Evolutionary conservation across 2,797 vertebrate genomes (phyloP).

Genomic region (Lagocephalus sceleratus): DNA sequence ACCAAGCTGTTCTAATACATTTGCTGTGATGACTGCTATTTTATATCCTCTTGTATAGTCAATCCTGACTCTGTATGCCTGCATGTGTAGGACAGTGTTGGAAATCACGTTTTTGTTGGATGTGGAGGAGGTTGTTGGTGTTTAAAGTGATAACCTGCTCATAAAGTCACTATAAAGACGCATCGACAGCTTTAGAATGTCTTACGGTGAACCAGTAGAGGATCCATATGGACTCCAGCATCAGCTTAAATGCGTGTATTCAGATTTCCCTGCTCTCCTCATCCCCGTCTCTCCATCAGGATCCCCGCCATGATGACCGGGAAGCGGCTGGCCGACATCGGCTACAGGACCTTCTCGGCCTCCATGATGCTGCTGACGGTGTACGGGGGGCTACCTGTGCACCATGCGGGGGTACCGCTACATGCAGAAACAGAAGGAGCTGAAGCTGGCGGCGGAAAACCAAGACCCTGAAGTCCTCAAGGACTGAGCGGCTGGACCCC

Average conservation of each 20-base stretch:
- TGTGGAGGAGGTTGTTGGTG: too few species aligned
- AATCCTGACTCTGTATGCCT: too few species aligned
- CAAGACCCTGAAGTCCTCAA: slow-evolving; percentile 64
- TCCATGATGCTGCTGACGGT: slow-evolving; percentile 90
- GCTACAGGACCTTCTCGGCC: slow-evolving; percentile 85
- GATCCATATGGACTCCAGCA: too few species aligned
- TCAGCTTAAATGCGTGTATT: background rate
- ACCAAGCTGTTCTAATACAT: too few species aligned
- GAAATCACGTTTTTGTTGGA: too few species aligned
- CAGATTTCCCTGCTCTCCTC: background rate
- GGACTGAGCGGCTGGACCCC: slow-evolving; percentile 43
- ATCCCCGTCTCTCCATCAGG: slow-evolving; percentile 19
- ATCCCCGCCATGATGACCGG: slow-evolving; percentile 76
- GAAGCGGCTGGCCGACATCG: slow-evolving; percentile 86
- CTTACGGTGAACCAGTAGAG: too few species aligned
- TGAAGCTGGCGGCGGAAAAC: slow-evolving; percentile 73
- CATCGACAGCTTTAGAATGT: too few species aligned
- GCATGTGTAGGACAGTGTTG: too few species aligned
- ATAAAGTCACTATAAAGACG: too few species aligned
- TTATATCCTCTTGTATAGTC: too few species aligned
- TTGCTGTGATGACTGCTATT: too few species aligned
- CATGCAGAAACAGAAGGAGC: slow-evolving; percentile 64
- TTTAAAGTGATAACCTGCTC: too few species aligned
- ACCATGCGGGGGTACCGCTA: slow-evolving; percentile 72
- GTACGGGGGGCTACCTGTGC: slow-evolving; percentile 88